phyloP scores from a whole-genome alignment of 2,797 vertebrate species.

The Phyllotis vaccarum region DNA sequence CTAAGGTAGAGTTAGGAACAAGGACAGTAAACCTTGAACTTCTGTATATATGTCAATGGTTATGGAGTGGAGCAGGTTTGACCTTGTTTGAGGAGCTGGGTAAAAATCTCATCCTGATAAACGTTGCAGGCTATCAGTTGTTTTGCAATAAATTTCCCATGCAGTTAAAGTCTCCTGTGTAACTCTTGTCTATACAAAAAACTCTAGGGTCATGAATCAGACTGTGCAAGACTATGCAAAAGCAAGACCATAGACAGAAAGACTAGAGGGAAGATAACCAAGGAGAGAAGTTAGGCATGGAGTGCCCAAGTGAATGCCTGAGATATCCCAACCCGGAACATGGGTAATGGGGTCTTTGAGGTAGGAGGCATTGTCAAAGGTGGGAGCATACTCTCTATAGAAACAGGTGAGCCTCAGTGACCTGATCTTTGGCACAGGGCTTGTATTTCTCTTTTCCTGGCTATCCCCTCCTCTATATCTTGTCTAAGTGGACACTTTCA shows the following conservation, averaged over 20 bases:
- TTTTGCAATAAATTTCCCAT: background rate
- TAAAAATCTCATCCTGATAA: background rate
- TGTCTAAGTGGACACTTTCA: background rate
- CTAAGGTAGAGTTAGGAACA: background rate
- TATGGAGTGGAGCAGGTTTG: background rate
- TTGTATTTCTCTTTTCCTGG: background rate
- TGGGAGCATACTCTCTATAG: background rate
- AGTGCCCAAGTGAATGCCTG: background rate
- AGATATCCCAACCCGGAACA: background rate
- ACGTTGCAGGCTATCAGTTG: background rate
- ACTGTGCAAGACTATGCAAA: background rate
- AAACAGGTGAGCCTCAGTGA: background rate
- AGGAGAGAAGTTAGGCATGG: background rate
- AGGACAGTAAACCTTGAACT: background rate
- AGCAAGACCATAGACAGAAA: background rate
- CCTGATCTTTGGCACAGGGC: background rate
- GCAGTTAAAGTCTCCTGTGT: background rate
- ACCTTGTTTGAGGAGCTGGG: background rate
- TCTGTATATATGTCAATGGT: background rate
- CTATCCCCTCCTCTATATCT: background rate
- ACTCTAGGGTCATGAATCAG: background rate
- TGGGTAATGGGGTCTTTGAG: background rate
- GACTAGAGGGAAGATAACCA: background rate
- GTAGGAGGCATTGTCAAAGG: fast-evolving
- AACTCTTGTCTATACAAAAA: background rate